A percentile compares a stretch with the other conserved stretches of the same genome.
Conservation (phyloP, 2,113 vertebrate genomes). For the Pteruthius melanotis region DNA sequence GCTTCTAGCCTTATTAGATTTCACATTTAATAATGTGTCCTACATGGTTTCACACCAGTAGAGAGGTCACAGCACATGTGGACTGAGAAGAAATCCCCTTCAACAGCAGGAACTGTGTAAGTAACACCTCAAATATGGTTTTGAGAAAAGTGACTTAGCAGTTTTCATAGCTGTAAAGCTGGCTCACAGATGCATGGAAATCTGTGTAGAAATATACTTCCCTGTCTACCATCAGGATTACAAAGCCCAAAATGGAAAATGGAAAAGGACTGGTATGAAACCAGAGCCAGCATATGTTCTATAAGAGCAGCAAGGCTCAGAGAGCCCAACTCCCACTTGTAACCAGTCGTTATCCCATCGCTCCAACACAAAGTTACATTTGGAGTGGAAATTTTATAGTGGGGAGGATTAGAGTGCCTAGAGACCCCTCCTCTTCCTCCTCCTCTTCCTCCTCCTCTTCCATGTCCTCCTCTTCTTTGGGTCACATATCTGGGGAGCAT, state of each 20-base stretch:
- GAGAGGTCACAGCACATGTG: neutral
- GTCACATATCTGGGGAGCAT: neutral
- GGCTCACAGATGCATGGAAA: neutral
- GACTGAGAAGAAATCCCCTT: neutral
- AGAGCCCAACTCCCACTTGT: neutral
- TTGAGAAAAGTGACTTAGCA: conserved; percentile 44
- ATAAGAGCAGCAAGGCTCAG: neutral
- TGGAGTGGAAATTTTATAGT: neutral
- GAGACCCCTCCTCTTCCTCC: neutral
- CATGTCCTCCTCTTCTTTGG: fast-evolving
- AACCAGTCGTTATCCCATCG: neutral
- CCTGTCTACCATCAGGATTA: neutral
- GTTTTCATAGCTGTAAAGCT: conserved; percentile 53
- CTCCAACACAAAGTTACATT: neutral
- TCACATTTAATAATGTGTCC: neutral
- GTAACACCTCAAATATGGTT: neutral
- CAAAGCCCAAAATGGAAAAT: neutral
- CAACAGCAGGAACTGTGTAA: conserved; percentile 16
- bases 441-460: neutral
- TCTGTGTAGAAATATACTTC: neutral
- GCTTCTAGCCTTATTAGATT: neutral
- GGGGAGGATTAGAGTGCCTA: neutral
- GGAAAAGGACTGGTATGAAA: neutral
- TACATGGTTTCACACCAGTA: neutral
- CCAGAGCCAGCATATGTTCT: neutral